Base-by-base conservation (phyloP, 2,888 invertebrate genomes). In the Agriopis marginaria region DNA sequence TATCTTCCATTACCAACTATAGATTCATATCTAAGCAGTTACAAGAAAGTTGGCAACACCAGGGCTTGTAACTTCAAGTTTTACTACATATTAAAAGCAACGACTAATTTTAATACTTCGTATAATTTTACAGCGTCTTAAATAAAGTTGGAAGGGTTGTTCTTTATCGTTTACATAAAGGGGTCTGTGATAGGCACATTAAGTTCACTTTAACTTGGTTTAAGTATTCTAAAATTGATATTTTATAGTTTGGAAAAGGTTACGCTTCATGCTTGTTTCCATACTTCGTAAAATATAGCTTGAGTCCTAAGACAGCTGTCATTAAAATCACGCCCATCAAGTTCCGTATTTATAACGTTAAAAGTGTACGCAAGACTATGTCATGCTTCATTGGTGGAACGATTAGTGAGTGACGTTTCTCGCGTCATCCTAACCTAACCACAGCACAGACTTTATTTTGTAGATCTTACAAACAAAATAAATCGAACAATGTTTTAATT, bases 21-120 rank as follows among this genome's bases (percentile, higher is more conserved):
- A 73, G 51, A 67, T 62, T 65, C 45, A 17, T 58, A 49, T 58
- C 62, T 54, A 54, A 10, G 17, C 49, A 66, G 59, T 68, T 49
- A 71, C 70, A 72, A 71, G 54, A 59, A 65, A 66, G 67, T 69
- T 63, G 62, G 73, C 70, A 70, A 68, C 72, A 71, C 63, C 68
- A 69, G 45, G 63, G 61, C 69, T 56, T 71, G 64, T 65, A 61
- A 68, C 75, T 75, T 76, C 63, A 71, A 74, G 71, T 78, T 82
- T 83, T 80, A 83, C 79, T 76, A 79, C 79, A 75, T 81, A 82
- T 81, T 80, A 84, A 84, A 83, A 75, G 76, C 77, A 74, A 77
- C 77, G 80, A 79, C 80, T 79, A 82, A 81, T 79, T 85, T 83
- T 81, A 81, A 80, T 80, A 75, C 71, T 72, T 72, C 71, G 66